These are phyloP conservation scores for Chrysina gloriosa DNA, from an alignment of 2,888 invertebrate genomes.

Conservation along the genomic window DNA sequence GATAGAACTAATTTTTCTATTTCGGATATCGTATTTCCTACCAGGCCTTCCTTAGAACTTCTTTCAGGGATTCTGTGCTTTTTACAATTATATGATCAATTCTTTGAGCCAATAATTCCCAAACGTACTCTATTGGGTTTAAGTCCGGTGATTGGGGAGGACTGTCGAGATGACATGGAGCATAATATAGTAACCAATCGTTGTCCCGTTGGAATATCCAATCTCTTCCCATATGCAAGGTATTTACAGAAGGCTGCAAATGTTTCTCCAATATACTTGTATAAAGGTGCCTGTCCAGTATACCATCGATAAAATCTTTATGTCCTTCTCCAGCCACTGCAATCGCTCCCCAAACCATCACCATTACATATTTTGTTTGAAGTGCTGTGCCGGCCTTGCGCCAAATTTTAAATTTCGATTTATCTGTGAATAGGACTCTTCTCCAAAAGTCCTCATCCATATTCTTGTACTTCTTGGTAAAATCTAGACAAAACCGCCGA, in stretches of 20 bases:
- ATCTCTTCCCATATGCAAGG: too few species aligned
- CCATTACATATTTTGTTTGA: neutral
- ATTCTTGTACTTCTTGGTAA: neutral
- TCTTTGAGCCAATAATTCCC: too few species aligned
- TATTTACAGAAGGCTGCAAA: neutral
- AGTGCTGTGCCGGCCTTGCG: neutral
- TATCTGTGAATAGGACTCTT: neutral
- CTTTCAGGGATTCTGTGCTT: too few species aligned
- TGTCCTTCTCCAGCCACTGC: neutral
- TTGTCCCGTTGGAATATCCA: too few species aligned
- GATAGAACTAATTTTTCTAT: constrained; percentile 5
- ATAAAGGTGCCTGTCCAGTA: neutral
- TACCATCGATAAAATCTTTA: neutral
- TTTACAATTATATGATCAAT: too few species aligned
- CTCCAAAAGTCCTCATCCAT: neutral
- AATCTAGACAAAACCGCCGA: neutral
- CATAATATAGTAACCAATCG: too few species aligned
- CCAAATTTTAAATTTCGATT: neutral
- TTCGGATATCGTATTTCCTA: neutral
- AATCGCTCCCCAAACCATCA: neutral
- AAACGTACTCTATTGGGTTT: too few species aligned
- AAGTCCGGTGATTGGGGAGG: too few species aligned
- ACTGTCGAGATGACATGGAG: too few species aligned
- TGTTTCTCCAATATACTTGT: neutral
- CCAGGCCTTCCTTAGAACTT: too few species aligned